Conservation (phyloP, 2,113 vertebrate genomes). For the Pedetes capensis region DNA sequence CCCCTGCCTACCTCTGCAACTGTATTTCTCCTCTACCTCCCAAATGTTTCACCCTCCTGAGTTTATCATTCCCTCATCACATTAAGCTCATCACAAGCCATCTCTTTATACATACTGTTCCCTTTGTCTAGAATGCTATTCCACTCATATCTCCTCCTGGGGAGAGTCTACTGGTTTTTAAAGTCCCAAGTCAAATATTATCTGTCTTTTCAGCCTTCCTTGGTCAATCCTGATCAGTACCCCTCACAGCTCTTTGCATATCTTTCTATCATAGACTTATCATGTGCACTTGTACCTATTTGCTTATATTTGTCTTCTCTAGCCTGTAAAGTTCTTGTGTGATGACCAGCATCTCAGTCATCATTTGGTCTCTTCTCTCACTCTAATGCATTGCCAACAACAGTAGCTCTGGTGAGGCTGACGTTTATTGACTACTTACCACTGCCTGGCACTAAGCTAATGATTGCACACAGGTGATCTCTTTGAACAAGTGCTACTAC, state of each 20-base stretch:
- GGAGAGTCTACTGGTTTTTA: background rate
- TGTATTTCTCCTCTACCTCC: background rate
- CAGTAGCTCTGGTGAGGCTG: background rate
- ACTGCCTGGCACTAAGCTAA: background rate
- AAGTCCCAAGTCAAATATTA: background rate
- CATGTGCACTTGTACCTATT: background rate
- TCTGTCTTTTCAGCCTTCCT: background rate
- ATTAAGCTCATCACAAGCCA: background rate
- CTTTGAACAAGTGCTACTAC: background rate
- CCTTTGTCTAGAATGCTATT: conserved; percentile 12
- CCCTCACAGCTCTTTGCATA: background rate
- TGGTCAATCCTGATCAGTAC: background rate
- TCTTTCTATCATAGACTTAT: background rate
- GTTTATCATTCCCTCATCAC: background rate
- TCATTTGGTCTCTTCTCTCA: background rate
- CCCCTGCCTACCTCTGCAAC: background rate
- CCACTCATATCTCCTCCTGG: background rate
- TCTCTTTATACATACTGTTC: background rate
- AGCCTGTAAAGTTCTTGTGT: background rate
- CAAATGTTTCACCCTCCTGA: background rate
- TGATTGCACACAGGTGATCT: background rate
- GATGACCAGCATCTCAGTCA: background rate
- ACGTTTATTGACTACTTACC: background rate
- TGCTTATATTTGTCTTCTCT: background rate
- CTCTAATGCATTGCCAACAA: background rate